A percentile compares a stretch with the other conserved stretches of the same genome.
These are phyloP conservation scores for Campoletis raptor DNA, from an alignment of 2,888 invertebrate genomes.

Conservation along the genomic window DNA sequence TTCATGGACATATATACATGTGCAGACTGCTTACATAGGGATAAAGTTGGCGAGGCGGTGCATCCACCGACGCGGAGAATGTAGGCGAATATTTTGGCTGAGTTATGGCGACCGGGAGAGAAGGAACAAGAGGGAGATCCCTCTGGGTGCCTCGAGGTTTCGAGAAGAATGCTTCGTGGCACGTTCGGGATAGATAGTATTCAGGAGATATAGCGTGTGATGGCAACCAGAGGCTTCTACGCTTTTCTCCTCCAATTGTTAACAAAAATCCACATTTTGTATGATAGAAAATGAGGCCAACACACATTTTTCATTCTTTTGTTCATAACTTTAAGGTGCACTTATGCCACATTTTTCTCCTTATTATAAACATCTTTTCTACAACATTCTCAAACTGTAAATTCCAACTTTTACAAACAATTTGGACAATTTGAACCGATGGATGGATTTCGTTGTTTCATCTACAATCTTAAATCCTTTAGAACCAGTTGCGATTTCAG, in stretches of 20 bases:
- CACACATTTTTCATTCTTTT: conserved; percentile 15
- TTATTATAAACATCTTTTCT: neutral
- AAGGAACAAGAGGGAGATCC: conserved; percentile 59
- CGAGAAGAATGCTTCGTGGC: conserved; percentile 63
- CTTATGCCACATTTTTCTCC: neutral
- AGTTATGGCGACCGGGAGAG: conserved; percentile 76
- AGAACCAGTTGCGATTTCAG: neutral
- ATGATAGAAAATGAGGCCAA: conserved; percentile 13
- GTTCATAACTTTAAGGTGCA: neutral
- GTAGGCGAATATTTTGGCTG: conserved; percentile 82
- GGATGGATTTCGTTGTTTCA: neutral
- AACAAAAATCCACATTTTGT: conserved; percentile 9
- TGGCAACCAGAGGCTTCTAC: conserved; percentile 34
- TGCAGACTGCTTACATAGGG: conserved; percentile 69
- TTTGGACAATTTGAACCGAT: no score
- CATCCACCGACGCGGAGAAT: conserved; percentile 75
- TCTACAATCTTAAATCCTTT: neutral
- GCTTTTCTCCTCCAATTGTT: conserved; percentile 10
- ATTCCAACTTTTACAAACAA: neutral
- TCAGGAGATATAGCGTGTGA: conserved; percentile 49
- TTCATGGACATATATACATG: conserved; percentile 69
- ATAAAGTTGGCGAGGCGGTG: conserved; percentile 76
- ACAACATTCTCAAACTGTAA: neutral
- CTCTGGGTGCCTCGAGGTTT: conserved; percentile 44
- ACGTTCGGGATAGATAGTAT: conserved; percentile 54